Evolutionary conservation across 2,888 invertebrate genomes (phyloP).

Genomic region (Spodoptera picta): DNA sequence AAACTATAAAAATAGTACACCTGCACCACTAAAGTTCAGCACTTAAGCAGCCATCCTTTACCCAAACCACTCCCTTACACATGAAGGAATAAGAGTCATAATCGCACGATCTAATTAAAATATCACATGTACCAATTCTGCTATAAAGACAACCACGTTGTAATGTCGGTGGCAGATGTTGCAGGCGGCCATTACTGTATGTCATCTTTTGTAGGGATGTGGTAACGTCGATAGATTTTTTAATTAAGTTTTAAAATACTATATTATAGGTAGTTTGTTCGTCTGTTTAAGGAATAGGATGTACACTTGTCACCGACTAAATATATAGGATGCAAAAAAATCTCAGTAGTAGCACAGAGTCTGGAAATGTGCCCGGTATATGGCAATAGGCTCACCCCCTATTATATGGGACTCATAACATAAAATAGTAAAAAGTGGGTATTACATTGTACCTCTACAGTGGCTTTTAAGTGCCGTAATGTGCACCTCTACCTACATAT

Average conservation of each 20-base stretch:
- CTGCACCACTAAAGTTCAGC: slow-evolving; percentile 58
- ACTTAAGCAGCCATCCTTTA: slow-evolving; percentile 41
- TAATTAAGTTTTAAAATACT: background rate
- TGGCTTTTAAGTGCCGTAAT: too few species aligned
- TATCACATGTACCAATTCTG: slow-evolving; percentile 63
- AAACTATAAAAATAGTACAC: slow-evolving; percentile 56
- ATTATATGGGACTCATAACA: too few species aligned
- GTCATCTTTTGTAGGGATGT: slow-evolving; percentile 78
- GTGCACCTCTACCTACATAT: too few species aligned
- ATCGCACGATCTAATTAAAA: slow-evolving; percentile 56
- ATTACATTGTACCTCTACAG: too few species aligned
- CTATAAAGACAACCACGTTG: slow-evolving; percentile 71
- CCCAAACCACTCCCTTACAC: slow-evolving; percentile 36
- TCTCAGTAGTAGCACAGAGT: too few species aligned
- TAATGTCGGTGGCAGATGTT: slow-evolving; percentile 83
- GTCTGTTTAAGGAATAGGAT: too few species aligned
- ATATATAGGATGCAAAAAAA: too few species aligned
- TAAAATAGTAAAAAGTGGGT: too few species aligned
- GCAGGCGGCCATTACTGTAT: slow-evolving; percentile 83
- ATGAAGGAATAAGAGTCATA: slow-evolving; percentile 44
- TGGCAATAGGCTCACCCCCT: too few species aligned
- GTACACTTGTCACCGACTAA: too few species aligned
- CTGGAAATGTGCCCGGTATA: too few species aligned
- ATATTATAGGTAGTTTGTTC: too few species aligned
- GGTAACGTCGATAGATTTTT: slow-evolving; percentile 23